phyloP scores from a whole-genome alignment of 1,140 invertebrate genomes.

The Apolygus lucorum region DNA sequence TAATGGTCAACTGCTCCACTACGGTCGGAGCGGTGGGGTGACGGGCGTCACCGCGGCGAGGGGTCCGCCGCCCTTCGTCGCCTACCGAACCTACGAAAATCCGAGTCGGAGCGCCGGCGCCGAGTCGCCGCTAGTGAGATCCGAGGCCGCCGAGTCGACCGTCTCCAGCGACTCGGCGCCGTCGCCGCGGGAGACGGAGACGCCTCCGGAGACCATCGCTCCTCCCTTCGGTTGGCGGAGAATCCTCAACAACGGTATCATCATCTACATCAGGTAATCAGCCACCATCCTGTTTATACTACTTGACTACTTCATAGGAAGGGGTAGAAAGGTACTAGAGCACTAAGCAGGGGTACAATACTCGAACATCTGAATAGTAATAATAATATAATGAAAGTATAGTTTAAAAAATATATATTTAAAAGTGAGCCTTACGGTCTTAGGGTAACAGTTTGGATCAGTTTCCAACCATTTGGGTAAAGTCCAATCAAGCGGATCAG shows the following conservation, averaged over 20 bases:
- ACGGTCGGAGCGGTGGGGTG: not conserved
- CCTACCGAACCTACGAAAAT: constrained; percentile 18
- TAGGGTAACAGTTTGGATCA: too few species aligned
- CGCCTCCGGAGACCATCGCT: constrained; percentile 31
- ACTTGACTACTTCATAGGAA: too few species aligned
- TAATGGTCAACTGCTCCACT: constrained; percentile 17
- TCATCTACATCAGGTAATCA: constrained; percentile 52
- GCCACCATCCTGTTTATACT: too few species aligned
- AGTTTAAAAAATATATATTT: too few species aligned
- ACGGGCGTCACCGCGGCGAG: not conserved
- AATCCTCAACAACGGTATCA: constrained; percentile 42
- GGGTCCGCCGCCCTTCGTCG: constrained; percentile 31
- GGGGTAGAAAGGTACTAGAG: too few species aligned
- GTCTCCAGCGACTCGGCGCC: constrained; percentile 34
- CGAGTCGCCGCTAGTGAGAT: constrained; percentile 34
- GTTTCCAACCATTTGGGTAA: too few species aligned
- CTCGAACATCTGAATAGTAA: too few species aligned
- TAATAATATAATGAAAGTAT: too few species aligned
- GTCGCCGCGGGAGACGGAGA: not conserved
- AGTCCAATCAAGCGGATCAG: too few species aligned
- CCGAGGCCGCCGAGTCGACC: constrained; percentile 42
- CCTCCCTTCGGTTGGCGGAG: constrained; percentile 50
- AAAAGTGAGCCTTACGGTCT: too few species aligned
- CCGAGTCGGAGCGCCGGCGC: constrained; percentile 39
- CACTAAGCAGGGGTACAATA: too few species aligned